phyloP scores from a whole-genome alignment of 64 coral and sea anemone genomes.

The Montipora cactus region DNA sequence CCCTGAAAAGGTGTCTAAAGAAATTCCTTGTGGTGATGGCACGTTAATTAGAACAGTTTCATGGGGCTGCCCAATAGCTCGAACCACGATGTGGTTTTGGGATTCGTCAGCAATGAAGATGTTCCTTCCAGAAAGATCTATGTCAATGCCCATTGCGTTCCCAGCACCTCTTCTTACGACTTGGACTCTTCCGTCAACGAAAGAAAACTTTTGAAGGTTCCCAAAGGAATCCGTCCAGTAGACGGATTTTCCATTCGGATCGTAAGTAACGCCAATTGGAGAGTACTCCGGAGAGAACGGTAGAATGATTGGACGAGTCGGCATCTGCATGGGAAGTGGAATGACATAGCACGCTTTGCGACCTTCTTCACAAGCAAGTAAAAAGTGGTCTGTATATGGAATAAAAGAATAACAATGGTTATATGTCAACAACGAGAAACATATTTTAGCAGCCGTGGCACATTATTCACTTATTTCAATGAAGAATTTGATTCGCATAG shows the following conservation, averaged over 20 bases:
- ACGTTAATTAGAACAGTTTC: conserved; percentile 3
- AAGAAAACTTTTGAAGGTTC: not conserved
- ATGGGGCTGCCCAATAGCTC: not conserved
- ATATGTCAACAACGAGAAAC: no score
- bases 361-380: conserved; percentile 11
- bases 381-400: not conserved
- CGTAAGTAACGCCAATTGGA: not conserved
- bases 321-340: not conserved
- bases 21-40: conserved; percentile 3
- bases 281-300: not conserved
- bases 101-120: conserved; percentile 15
- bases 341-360: conserved; percentile 2
- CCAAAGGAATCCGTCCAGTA: conserved; percentile 53
- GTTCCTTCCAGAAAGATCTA: conserved; percentile 54
- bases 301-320: not conserved
- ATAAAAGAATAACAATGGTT: not conserved
- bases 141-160: conserved; percentile 13
- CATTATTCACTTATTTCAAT: no score
- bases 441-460: no score
- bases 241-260: conserved; percentile 13
- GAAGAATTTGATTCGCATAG: no score
- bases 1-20: conserved; percentile 22
- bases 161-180: not conserved
- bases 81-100: not conserved
- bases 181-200: not conserved